A percentile compares a stretch with the other conserved stretches of the same genome.
These are phyloP conservation scores for Patella ulyssiponensis DNA, from an alignment of 2,888 invertebrate genomes.

Conservation along the genomic window DNA sequence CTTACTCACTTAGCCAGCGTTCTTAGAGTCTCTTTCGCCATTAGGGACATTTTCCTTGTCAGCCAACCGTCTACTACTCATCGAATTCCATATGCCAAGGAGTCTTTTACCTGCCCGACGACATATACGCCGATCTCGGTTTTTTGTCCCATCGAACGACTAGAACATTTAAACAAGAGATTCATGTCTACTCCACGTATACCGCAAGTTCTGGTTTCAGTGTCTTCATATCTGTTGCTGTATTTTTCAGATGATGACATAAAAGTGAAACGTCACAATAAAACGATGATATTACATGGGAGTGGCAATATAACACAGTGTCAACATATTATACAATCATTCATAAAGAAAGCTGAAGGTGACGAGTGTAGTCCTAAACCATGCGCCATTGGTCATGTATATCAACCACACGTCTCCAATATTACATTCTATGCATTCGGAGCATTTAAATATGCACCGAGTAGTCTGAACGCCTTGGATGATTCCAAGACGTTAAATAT, in stretches of 20 bases:
- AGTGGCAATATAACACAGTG: constrained; percentile 52
- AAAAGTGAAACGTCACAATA: constrained; percentile 10
- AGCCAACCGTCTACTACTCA: no score
- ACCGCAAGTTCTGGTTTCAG: no score
- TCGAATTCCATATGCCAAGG: no score
- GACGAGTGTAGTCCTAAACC: constrained; percentile 63
- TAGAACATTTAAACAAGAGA: no score
- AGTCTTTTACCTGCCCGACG: no score
- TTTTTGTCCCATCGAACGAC: no score
- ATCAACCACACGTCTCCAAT: constrained; percentile 54
- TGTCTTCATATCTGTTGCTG: no score
- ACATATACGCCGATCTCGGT: no score
- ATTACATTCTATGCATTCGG: constrained; percentile 55
- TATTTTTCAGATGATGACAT: constrained; percentile 26
- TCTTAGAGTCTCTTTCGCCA: no score
- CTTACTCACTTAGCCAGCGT: no score
- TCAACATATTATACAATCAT: constrained; percentile 48
- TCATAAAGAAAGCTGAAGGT: constrained; percentile 48
- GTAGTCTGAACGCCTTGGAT: constrained; percentile 46
- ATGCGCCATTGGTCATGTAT: constrained; percentile 62
- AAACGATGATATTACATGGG: constrained; percentile 42
- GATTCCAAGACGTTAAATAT: constrained; percentile 45
- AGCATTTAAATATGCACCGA: constrained; percentile 54
- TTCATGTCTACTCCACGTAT: no score
- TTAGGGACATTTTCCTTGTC: no score